Evolutionary conservation across 2,113 vertebrate species (phyloP).

Genomic region (Gallinago jamesoni): DNA sequence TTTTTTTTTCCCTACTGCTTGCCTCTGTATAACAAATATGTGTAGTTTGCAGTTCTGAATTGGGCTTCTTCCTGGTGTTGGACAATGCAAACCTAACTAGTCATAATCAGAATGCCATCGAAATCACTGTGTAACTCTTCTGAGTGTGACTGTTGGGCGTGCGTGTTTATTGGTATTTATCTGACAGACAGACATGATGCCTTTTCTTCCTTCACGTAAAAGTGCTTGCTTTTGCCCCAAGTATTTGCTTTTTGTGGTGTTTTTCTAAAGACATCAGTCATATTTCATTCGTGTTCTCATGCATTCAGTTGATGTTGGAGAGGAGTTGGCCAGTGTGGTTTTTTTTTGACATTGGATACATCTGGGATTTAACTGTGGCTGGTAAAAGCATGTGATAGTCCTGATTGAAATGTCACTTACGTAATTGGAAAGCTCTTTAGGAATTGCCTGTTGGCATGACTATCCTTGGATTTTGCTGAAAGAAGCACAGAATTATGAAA

Average conservation of each 20-base stretch:
- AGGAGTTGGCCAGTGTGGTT: not conserved
- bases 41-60: not conserved
- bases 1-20: not conserved
- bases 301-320: not conserved
- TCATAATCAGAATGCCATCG: not conserved
- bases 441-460: not conserved
- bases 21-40: fast-evolving
- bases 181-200: not conserved
- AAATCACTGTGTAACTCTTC: not conserved
- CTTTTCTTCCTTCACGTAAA: not conserved
- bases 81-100: not conserved
- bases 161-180: not conserved
- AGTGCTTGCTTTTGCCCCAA: not conserved
- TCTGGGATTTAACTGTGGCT: not conserved
- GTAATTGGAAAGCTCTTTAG: not conserved
- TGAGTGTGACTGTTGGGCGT: not conserved
- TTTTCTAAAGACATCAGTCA: not conserved
- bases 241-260: no score
- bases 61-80: not conserved
- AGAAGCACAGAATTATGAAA: not conserved
- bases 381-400: not conserved
- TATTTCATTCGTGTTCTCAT: not conserved
- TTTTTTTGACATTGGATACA: not conserved
- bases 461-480: not conserved
- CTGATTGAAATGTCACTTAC: not conserved